Evolutionary conservation across 2,888 invertebrate species (phyloP).

Genomic region (Drosophila kuntzei): DNA sequence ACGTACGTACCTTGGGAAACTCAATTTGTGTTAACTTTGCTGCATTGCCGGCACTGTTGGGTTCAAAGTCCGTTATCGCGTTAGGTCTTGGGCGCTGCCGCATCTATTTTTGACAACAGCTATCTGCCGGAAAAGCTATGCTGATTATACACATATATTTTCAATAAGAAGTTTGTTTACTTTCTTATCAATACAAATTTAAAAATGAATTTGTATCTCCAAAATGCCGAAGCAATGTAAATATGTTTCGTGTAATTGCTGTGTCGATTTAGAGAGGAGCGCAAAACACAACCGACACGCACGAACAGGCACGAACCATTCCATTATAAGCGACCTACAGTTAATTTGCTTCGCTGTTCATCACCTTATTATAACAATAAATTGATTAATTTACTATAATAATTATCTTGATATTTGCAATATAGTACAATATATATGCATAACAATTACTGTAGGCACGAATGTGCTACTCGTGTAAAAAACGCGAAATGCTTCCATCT

Average conservation of each 20-base stretch:
- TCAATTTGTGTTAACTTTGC: constrained; percentile 20
- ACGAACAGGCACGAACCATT: not conserved
- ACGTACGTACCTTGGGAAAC: constrained; percentile 31
- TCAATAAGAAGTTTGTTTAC: constrained; percentile 24
- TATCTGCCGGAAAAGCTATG: not conserved
- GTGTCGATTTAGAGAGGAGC: constrained; percentile 28
- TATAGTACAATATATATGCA: not conserved
- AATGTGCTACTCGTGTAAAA: not conserved
- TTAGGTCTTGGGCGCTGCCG: not conserved
- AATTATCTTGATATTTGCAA: not conserved
- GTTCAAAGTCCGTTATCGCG: constrained; percentile 48
- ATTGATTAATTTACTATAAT: not conserved
- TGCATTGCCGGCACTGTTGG: constrained; percentile 39
- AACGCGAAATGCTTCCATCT: constrained; percentile 10
- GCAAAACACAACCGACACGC: not conserved
- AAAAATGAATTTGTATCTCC: constrained; percentile 7
- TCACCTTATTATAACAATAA: not conserved
- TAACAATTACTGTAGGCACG: not conserved
- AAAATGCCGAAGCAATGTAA: constrained; percentile 12
- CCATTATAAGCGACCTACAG: not conserved
- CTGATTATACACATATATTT: not conserved
- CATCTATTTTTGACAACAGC: constrained; percentile 21
- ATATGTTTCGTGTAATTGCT: constrained; percentile 29
- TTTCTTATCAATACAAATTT: constrained; percentile 9
- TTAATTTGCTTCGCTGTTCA: not conserved